Percentiles rank a stretch among this genome's conserved stretches.
Evolutionary conservation across 1,140 invertebrate genomes (phyloP).

Genomic region (Lordiphosa clarofinis): DNA sequence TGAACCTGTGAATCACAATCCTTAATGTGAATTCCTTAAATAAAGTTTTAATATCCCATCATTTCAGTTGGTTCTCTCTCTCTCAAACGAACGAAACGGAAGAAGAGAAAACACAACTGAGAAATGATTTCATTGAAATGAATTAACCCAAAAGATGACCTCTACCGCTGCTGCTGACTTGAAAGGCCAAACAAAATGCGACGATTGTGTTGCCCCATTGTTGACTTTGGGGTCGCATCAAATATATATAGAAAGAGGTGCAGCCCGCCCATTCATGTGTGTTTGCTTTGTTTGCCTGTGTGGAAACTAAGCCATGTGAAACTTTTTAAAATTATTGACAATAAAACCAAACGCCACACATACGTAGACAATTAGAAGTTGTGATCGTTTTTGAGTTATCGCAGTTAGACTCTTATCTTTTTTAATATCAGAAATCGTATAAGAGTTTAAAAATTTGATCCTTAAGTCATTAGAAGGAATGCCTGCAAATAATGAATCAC

Average conservation of each 20-base stretch:
- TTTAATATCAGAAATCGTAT: no score
- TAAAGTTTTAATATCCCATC: no score
- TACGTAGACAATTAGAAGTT: neutral
- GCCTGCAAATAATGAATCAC: no score
- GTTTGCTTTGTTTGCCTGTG: conserved; percentile 5
- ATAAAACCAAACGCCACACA: conserved; percentile 15
- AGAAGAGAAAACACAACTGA: conserved; percentile 12
- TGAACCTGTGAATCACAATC: no score
- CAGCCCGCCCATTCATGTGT: conserved; percentile 4
- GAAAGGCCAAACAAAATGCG: conserved; percentile 29
- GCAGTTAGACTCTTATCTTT: no score
- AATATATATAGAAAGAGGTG: conserved; percentile 1
- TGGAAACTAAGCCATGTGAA: conserved; percentile 29
- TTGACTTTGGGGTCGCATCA: conserved; percentile 16
- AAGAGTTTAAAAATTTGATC: no score
- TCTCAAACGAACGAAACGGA: conserved; percentile 4
- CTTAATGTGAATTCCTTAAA: no score
- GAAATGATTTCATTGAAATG: conserved; percentile 75
- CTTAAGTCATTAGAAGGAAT: no score
- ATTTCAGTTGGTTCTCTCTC: no score
- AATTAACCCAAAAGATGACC: conserved; percentile 71
- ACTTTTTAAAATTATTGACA: conserved; percentile 25
- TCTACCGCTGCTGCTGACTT: conserved; percentile 16
- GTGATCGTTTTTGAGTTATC: no score
- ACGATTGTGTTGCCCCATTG: conserved; percentile 6